phyloP scores from a whole-genome alignment of 2,888 invertebrate genomes.

The Calliphora vomitoria region DNA sequence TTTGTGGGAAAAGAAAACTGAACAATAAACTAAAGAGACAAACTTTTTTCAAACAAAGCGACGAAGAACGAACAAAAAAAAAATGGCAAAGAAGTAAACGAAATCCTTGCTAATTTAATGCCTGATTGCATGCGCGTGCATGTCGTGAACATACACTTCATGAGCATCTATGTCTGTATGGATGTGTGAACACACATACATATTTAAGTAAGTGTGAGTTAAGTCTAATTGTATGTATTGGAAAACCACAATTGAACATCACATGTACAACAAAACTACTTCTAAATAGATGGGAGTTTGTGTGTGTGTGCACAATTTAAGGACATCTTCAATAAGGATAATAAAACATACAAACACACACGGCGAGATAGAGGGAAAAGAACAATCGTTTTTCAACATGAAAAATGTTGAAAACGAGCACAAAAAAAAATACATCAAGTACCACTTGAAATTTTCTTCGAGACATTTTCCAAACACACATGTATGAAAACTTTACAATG shows the following conservation, averaged over 20 bases:
- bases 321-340: constrained; percentile 56
- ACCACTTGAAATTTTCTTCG: constrained; percentile 54
- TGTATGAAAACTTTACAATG: constrained; percentile 37
- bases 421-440: constrained; percentile 37
- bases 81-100: constrained; percentile 51
- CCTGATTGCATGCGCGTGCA: constrained; percentile 59
- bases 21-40: constrained; percentile 39
- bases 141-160: constrained; percentile 61
- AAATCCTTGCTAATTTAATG: constrained; percentile 71
- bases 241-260: constrained; percentile 46
- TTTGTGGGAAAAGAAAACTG: not conserved
- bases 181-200: constrained; percentile 4
- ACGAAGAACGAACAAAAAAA: constrained; percentile 9
- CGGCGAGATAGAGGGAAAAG: not conserved
- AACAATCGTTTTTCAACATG: constrained; percentile 5
- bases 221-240: constrained; percentile 28
- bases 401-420: constrained; percentile 14
- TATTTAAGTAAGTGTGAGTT: constrained; percentile 6
- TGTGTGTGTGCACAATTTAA: constrained; percentile 17
- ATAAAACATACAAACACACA: constrained; percentile 21
- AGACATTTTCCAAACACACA: constrained; percentile 20
- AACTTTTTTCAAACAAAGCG: constrained; percentile 41
- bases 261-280: constrained; percentile 11
- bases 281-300: not conserved
- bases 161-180: constrained; percentile 11